Evolutionary conservation across 1,140 invertebrate species (phyloP).

Genomic region (Macrotrachela quadricornifera): DNA sequence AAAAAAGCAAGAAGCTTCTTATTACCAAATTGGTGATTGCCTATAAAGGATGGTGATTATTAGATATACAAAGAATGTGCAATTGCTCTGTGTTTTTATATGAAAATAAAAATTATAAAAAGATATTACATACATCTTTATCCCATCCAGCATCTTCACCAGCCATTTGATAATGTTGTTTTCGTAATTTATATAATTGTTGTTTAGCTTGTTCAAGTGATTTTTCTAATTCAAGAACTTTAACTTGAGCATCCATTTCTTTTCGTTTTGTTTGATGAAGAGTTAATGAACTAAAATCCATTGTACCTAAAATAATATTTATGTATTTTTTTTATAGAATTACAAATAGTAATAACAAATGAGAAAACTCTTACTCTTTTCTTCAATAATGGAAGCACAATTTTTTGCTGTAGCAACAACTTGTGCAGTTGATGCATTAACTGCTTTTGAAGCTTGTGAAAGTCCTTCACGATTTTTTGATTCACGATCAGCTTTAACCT

Average conservation of each 20-base stretch:
- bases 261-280: constrained; percentile 76
- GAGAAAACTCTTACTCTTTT: constrained; percentile 40
- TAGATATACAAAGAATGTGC: no score
- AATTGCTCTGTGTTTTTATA: no score
- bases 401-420: constrained; percentile 77
- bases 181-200: constrained; percentile 54
- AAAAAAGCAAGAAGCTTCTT: no score
- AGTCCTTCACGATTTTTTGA: constrained; percentile 54
- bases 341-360: background rate
- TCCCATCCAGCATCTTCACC: no score
- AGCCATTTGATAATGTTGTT: constrained; percentile 69
- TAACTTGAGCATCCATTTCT: constrained; percentile 74
- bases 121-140: background rate
- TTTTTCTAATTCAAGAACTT: constrained; percentile 69
- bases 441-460: constrained; percentile 57
- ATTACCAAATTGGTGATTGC: no score
- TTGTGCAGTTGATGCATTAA: constrained; percentile 64
- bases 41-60: no score
- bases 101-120: no score
- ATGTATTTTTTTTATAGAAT: background rate
- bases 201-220: constrained; percentile 64
- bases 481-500: constrained; percentile 48
- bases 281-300: constrained; percentile 66
- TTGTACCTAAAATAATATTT: constrained; percentile 42
- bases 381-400: constrained; percentile 60